A percentile compares a stretch with the other conserved stretches of the same genome.
These are phyloP conservation scores for Pseudomyrmex sp. DNA, from an alignment of 1,140 invertebrate species.

Conservation along the genomic window DNA sequence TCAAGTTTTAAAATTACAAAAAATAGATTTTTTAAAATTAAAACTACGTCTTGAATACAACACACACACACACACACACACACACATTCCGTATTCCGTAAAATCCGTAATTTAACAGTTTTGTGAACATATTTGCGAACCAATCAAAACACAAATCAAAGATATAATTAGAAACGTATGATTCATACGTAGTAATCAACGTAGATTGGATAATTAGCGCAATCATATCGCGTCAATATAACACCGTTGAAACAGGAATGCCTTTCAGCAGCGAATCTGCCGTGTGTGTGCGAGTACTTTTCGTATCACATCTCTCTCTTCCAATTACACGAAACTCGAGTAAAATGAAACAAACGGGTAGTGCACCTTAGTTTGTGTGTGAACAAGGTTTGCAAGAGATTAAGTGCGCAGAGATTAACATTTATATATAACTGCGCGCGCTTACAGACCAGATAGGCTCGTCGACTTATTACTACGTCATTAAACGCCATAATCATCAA, in stretches of 20 bases:
- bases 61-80: neutral
- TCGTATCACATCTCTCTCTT: neutral
- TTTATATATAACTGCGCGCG: neutral
- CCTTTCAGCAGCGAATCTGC: too few relatives aligned
- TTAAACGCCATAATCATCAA: constrained; percentile 14
- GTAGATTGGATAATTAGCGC: too few relatives aligned
- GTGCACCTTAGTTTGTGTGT: neutral
- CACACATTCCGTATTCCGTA: too few relatives aligned
- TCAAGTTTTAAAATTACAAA: too few relatives aligned
- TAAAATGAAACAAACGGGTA: neutral
- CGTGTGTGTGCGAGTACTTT: too few relatives aligned
- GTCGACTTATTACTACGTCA: constrained; percentile 36
- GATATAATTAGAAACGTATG: neutral
- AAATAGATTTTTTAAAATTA: too few relatives aligned
- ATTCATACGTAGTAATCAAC: neutral
- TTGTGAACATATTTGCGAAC: neutral
- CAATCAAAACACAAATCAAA: neutral
- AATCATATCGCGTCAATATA: too few relatives aligned
- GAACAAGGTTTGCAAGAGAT: neutral
- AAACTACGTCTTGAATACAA: neutral
- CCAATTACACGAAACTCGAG: neutral
- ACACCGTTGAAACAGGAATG: too few relatives aligned
- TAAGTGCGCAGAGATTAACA: neutral
- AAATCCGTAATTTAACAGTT: neutral
- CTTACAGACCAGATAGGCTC: neutral